Conservation (phyloP, 2,113 vertebrate species). For the Passer domesticus region DNA sequence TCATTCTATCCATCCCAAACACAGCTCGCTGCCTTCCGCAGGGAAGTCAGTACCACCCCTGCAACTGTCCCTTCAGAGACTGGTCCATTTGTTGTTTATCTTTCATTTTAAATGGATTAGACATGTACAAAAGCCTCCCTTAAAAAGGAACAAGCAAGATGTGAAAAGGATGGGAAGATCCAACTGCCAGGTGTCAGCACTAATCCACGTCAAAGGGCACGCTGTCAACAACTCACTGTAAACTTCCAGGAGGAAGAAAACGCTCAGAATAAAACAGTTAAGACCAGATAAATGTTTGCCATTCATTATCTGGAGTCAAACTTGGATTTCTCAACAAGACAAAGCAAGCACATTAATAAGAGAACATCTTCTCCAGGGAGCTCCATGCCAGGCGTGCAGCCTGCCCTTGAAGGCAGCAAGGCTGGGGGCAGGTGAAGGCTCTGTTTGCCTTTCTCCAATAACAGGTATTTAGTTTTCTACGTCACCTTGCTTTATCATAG, state of each 20-base stretch:
- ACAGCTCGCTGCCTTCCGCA: rapidly evolving
- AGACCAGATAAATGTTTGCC: constrained; percentile 3
- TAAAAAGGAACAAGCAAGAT: neutral
- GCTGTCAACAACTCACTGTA: neutral
- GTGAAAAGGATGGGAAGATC: neutral
- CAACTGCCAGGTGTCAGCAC: neutral
- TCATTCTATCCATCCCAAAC: neutral
- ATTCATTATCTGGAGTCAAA: constrained; percentile 17
- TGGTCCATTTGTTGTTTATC: neutral
- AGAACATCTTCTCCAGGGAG: neutral
- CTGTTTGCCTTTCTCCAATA: constrained; percentile 9
- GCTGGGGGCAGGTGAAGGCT: constrained; percentile 28
- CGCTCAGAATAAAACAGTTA: neutral
- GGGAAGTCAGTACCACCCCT: neutral
- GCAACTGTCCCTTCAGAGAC: neutral
- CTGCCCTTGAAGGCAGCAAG: constrained; percentile 26
- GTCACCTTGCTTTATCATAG: neutral
- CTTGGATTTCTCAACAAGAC: constrained; percentile 28
- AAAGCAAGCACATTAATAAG: constrained; percentile 22
- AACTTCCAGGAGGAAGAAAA: constrained; percentile 23
- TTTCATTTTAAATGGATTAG: constrained; percentile 19
- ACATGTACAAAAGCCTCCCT: neutral
- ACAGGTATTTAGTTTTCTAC: constrained; percentile 30
- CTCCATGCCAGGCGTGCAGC: neutral
- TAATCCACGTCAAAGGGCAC: neutral